Conservation (phyloP, 2,113 vertebrate species). For the Actenoides lindsayi region DNA sequence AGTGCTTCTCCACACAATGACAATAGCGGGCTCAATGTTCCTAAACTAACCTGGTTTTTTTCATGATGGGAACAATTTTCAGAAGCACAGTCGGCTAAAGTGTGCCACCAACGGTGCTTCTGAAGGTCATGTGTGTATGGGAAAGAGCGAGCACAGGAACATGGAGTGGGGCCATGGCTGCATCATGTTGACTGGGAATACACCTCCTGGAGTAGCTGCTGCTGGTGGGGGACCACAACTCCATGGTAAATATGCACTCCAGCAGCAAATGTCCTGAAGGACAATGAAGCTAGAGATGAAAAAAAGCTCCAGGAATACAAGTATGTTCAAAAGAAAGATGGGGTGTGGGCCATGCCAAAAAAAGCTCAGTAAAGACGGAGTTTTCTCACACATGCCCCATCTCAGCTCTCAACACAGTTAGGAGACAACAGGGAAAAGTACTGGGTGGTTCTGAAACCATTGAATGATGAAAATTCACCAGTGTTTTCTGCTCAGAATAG, state of each 20-base stretch:
- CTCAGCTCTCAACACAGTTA: not conserved
- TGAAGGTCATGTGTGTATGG: not conserved
- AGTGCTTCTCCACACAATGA: not conserved
- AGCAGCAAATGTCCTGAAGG: not conserved
- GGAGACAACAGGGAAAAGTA: not conserved
- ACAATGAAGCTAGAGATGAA: not conserved
- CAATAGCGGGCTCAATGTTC: not conserved
- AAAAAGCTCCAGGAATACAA: not conserved
- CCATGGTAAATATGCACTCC: not conserved
- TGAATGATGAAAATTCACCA: not conserved
- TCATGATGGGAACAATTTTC: not conserved
- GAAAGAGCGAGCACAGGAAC: not conserved
- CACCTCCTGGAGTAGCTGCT: not conserved
- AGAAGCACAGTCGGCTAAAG: not conserved
- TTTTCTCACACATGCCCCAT: not conserved
- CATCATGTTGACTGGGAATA: not conserved
- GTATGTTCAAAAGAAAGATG: not conserved
- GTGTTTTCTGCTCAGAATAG: not conserved
- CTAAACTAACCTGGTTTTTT: not conserved
- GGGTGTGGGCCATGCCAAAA: not conserved
- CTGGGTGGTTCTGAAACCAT: not conserved
- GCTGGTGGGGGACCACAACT: fast-evolving
- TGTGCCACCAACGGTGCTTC: not conserved
- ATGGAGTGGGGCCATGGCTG: no score
- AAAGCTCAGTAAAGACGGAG: not conserved